Evolutionary conservation across 30 jellyfish, hydroid and myxozoan genomes (phyloP), one percentile per base, ranked within the genome.

Genomic region (Aurelia sp.): DNA sequence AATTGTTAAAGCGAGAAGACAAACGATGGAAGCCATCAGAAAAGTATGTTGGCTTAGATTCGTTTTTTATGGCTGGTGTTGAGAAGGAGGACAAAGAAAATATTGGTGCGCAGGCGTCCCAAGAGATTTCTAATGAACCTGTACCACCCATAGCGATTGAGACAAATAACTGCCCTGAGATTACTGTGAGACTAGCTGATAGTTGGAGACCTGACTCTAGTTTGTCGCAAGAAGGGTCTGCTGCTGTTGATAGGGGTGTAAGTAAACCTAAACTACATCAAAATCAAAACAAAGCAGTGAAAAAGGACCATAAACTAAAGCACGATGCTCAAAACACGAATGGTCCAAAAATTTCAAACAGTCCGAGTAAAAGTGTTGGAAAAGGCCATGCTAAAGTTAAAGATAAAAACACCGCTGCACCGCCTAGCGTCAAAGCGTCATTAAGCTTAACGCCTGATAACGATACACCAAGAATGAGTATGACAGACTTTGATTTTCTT

Each of bases 141-240:
- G 22, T 37, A 41, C 58, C 82, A 0, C 66, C 76, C 4, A 22
- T 9, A 15, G 57, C 35, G 16, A 35, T 22, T 16, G 87, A 65
- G 6, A 74, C 70, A 8, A 87, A 21, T 35, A 60, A 57, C 57
- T 76, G 48, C 59, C 87, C 86, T 51, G 19, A 18, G 30, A 52
- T 78, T 52, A 55, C 81, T 6, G 59, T 70, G 15, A 86, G 80
- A 8, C 22, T 71, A 19, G 62, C 69, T 41, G 96, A 73, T 31
- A 74, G 71, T 13, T 87, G 96, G 96, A 57, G 96, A 57, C 96
- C 90, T 50, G 91, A 78, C 7, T 87, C 96, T 7, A 87, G 96
- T 44, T 74, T 80, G 50, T 78, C 96, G n/a, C 73, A 74, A 27
- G 83, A 66, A 35, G 93, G 48, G 17, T 2, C 71, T 19, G 17